phyloP scores from a whole-genome alignment of 2,113 vertebrate species.

The chimpanzee (Pan troglodytes) region NHGRI_mPanTro3-v2.1_pri NC_072421.2:26615001-26615500 shows the following conservation, averaged over 20 bases:
- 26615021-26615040: constrained; percentile 14
- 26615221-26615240: neutral
- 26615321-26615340: neutral
- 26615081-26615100: neutral
- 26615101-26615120: neutral
- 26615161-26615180: neutral
- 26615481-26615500: neutral
- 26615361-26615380: neutral
- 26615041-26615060: neutral
- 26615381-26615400: neutral
- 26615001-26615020: neutral
- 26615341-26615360: neutral
- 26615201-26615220: neutral
- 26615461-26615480: neutral
- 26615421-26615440: neutral
- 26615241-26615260: neutral
- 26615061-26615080: neutral
- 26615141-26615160: neutral
- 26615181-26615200: neutral
- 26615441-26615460: neutral
- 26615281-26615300: neutral
- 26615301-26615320: neutral
- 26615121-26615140: constrained; percentile 2
- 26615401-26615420: neutral
- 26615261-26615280: neutral